Conservation (phyloP, 2,797 vertebrate genomes). For the Acrossocheilus fasciatus region DNA sequence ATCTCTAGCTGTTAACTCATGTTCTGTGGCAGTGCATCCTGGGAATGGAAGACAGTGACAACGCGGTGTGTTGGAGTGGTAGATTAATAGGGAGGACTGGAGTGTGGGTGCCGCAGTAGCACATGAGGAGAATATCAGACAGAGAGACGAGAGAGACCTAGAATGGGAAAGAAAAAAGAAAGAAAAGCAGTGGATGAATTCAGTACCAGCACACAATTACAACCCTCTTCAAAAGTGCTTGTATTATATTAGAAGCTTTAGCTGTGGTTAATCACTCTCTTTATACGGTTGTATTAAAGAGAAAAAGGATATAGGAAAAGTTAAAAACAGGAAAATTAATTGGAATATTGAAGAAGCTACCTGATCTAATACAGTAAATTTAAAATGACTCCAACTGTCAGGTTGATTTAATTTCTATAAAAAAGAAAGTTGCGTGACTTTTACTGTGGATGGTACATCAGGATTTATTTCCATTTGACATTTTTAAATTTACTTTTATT, state of each 20-base stretch:
- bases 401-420: neutral
- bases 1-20: constrained; percentile 62
- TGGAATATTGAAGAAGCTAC: neutral
- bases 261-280: neutral
- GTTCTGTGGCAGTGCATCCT: constrained; percentile 65
- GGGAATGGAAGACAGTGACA: constrained; percentile 79
- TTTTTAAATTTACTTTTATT: neutral
- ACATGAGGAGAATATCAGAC: constrained; percentile 89
- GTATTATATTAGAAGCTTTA: neutral
- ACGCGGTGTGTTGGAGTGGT: constrained; percentile 85
- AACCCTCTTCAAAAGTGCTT: neutral
- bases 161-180: constrained; percentile 34
- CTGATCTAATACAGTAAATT: neutral
- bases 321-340: neutral
- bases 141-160: constrained; percentile 24
- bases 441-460: neutral
- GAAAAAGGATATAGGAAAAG: neutral
- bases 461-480: neutral
- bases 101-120: constrained; percentile 88
- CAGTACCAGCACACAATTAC: constrained; percentile 14
- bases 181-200: constrained; percentile 57
- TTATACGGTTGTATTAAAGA: neutral
- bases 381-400: neutral
- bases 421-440: neutral
- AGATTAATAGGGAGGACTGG: constrained; percentile 90